A percentile compares a stretch with the other conserved stretches of the same genome.
phyloP scores from a whole-genome alignment of 2,113 vertebrate species.

The Rhegmatorhina hoffmannsi region DNA sequence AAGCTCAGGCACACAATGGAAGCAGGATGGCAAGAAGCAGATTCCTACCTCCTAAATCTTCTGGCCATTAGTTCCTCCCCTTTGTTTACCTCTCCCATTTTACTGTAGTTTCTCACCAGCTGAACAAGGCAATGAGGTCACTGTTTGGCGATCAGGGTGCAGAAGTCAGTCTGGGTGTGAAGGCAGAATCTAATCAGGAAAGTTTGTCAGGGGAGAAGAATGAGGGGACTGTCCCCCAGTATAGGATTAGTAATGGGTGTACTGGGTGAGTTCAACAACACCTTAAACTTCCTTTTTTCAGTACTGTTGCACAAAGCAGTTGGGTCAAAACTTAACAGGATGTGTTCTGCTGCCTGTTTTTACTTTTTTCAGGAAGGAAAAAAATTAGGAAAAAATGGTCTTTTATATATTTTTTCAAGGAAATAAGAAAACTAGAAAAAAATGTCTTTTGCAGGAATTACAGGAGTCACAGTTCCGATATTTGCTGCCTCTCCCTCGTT shows the following conservation, averaged over 20 bases:
- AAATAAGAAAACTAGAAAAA: background rate
- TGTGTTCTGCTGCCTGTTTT: background rate
- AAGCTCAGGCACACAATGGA: constrained; percentile 36
- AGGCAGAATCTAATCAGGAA: constrained; percentile 6
- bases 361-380: background rate
- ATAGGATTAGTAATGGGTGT: background rate
- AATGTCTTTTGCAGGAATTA: background rate
- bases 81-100: constrained; percentile 56
- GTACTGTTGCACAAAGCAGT: background rate
- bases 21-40: background rate
- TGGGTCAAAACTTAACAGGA: background rate
- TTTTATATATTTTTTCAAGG: background rate
- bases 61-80: background rate
- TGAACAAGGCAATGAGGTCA: constrained; percentile 58
- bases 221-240: background rate
- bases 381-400: background rate
- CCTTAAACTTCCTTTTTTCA: background rate
- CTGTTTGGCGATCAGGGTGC: constrained; percentile 51
- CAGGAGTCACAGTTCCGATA: background rate
- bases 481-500: background rate
- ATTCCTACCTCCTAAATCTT: constrained; percentile 57
- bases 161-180: constrained; percentile 25
- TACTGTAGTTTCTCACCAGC: constrained; percentile 51
- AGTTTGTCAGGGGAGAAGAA: background rate
- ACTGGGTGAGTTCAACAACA: background rate